A percentile compares a stretch with the other conserved stretches of the same genome.
Evolutionary conservation across 2,888 invertebrate species (phyloP).

Genomic region (Lysandra coridon): DNA sequence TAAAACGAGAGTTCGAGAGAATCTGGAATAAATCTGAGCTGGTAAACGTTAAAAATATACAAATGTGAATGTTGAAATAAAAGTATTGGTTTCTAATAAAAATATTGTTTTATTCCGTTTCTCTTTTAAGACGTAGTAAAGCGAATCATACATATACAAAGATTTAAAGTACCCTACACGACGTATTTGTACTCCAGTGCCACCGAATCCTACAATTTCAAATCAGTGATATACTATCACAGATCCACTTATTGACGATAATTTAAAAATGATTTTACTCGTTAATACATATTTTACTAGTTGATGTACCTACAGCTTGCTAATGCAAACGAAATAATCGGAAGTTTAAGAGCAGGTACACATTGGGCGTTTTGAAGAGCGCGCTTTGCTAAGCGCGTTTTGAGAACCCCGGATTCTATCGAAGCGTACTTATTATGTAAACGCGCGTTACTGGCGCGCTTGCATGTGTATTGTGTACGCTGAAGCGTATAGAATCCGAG

Average conservation of each 20-base stretch:
- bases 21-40: slow-evolving; percentile 48
- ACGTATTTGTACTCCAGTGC: slow-evolving; percentile 73
- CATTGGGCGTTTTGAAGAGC: too few relatives aligned
- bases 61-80: slow-evolving; percentile 30
- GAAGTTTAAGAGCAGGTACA: not conserved
- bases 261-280: not conserved
- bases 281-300: slow-evolving; percentile 18
- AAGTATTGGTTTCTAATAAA: slow-evolving; percentile 44
- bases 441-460: too few relatives aligned
- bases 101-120: slow-evolving; percentile 66
- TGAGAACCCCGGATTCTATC: too few relatives aligned
- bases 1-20: slow-evolving; percentile 59
- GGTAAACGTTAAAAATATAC: slow-evolving; percentile 8
- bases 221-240: slow-evolving; percentile 45
- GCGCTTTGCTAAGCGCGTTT: too few relatives aligned
- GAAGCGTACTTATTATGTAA: too few relatives aligned
- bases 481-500: too few relatives aligned
- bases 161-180: slow-evolving; percentile 36
- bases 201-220: slow-evolving; percentile 42
- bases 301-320: slow-evolving; percentile 16
- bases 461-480: too few relatives aligned
- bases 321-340: slow-evolving; percentile 6
- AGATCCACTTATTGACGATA: slow-evolving; percentile 42
- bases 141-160: slow-evolving; percentile 32
- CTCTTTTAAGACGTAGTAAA: slow-evolving; percentile 54